Percentiles rank a stretch among this genome's conserved stretches.
Conservation (phyloP, 2,797 vertebrate species). For the Chloroceryle amazona region DNA sequence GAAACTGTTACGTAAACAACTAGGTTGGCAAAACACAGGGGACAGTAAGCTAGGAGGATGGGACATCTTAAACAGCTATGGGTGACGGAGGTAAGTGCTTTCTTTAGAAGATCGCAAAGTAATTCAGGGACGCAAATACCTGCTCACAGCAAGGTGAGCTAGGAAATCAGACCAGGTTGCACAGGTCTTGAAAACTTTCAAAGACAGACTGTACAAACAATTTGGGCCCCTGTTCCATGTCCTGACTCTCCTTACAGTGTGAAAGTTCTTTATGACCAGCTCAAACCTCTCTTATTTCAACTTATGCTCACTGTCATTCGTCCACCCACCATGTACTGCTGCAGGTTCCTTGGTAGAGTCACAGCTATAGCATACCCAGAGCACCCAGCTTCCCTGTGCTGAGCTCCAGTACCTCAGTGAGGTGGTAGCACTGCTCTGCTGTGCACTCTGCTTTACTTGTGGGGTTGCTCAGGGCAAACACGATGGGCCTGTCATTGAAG, state of each 20-base stretch:
- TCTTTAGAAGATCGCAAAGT: neutral
- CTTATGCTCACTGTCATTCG: neutral
- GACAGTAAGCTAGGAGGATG: neutral
- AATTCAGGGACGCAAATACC: neutral
- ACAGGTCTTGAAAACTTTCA: neutral
- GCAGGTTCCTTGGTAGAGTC: neutral
- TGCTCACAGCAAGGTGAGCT: neutral
- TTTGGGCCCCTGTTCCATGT: neutral
- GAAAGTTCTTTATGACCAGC: neutral
- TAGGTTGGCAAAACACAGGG: neutral
- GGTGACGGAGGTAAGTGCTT: neutral
- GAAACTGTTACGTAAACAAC: neutral
- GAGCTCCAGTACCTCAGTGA: slow-evolving; percentile 86
- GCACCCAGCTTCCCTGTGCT: neutral
- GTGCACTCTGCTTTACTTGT: slow-evolving; percentile 99
- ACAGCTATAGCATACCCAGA: fast-evolving
- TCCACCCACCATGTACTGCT: fast-evolving
- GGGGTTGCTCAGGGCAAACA: slow-evolving; percentile 98
- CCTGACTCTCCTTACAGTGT: neutral
- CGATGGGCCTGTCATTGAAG: slow-evolving; percentile 93
- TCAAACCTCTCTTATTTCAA: neutral
- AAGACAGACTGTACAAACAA: neutral
- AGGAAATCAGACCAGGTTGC: neutral
- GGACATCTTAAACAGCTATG: neutral
- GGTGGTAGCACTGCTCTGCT: slow-evolving; percentile 94